phyloP scores from a whole-genome alignment of 1,140 invertebrate genomes.

The Lepidurus arcticus region DNA sequence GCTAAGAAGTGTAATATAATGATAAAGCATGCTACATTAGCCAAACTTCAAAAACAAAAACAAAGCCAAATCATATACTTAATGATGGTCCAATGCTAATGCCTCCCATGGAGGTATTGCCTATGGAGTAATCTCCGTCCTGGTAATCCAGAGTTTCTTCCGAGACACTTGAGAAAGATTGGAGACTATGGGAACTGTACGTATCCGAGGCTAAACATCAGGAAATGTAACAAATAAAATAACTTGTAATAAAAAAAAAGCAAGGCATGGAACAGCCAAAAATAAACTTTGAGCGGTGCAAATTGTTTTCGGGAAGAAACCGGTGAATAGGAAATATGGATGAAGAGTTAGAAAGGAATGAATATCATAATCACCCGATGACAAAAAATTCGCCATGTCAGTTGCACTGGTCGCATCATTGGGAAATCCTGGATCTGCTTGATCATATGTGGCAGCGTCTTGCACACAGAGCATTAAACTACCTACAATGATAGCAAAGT shows the following conservation, averaged over 20 bases:
- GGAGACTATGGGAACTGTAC: conserved; percentile 31
- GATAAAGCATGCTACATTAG: neutral
- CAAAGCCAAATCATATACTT: conserved; percentile 16
- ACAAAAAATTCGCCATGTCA: conserved; percentile 7
- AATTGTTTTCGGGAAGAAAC: neutral
- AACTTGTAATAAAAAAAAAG: neutral
- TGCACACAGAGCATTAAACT: conserved; percentile 72
- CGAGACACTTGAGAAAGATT: conserved; percentile 30
- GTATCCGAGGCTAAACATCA: conserved; percentile 47
- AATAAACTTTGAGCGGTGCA: too few relatives aligned
- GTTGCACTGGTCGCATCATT: conserved; percentile 46
- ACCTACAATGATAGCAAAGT: conserved; percentile 41
- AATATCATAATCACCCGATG: neutral
- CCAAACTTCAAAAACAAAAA: neutral
- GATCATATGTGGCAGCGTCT: conserved; percentile 72
- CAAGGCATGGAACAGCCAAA: neutral
- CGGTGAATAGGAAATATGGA: neutral
- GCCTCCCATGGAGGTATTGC: conserved; percentile 1
- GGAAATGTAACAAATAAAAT: neutral
- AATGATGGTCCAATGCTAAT: conserved; percentile 16
- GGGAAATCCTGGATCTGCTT: conserved; percentile 58
- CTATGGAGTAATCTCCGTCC: conserved; percentile 13
- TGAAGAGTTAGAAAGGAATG: neutral
- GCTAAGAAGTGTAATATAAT: neutral
- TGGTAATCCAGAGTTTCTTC: conserved; percentile 29